phyloP scores from a whole-genome alignment of 2,888 invertebrate genomes.

The Amphipoea lucens region DNA sequence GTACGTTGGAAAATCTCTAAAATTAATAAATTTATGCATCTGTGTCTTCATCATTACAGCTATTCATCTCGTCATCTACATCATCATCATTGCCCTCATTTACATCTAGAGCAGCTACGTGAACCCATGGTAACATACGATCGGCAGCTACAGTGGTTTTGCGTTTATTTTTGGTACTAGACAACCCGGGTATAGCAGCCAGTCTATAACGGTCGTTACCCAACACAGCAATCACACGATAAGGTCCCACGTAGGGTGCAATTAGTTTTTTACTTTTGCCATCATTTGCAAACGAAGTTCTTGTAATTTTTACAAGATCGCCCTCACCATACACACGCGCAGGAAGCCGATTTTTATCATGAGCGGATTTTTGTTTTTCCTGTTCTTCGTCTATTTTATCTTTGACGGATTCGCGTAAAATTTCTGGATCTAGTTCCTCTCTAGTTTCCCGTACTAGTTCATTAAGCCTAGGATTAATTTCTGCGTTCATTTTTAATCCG shows the following conservation, averaged over 20 bases:
- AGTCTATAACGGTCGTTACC: background rate
- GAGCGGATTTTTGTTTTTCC: background rate
- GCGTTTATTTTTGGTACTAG: conserved; percentile 7
- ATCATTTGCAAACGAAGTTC: conserved; percentile 2
- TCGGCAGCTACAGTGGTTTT: conserved; percentile 6
- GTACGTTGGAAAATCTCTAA: no score
- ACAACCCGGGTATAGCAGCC: background rate
- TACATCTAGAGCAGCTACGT: background rate
- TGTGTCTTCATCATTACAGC: background rate
- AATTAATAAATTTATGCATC: background rate
- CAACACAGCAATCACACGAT: conserved; percentile 1
- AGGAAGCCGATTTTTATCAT: background rate
- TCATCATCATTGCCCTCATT: background rate
- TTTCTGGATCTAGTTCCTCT: background rate
- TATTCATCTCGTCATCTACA: background rate
- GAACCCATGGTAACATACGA: conserved; percentile 9
- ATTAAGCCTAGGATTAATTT: background rate
- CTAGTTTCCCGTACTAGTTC: background rate
- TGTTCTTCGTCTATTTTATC: background rate
- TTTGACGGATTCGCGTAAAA: conserved; percentile 1
- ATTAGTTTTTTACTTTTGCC: conserved; percentile 1
- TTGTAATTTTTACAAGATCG: conserved; percentile 4
- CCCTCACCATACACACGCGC: background rate
- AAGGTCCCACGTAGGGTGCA: background rate
- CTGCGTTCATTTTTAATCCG: background rate